Evolutionary conservation across 2,113 vertebrate species (phyloP).

Genomic region (Isichthys henryi): DNA sequence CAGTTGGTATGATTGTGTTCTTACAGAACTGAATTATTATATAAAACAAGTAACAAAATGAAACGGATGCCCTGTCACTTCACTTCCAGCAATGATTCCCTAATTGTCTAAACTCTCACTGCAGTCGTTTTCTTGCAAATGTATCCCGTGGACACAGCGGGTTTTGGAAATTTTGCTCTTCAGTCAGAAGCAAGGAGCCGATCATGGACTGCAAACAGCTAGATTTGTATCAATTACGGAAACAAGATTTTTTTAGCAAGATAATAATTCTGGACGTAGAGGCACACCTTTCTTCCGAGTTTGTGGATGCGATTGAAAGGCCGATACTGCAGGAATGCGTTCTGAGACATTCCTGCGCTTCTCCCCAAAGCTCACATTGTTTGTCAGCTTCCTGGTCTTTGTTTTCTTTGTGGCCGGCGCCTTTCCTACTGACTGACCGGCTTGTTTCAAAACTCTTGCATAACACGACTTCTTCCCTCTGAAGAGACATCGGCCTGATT

Average conservation of each 20-base stretch:
- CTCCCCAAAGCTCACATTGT: background rate
- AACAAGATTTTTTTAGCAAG: background rate
- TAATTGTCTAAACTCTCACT: background rate
- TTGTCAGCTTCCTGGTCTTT: background rate
- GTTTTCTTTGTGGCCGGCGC: background rate
- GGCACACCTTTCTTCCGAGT: background rate
- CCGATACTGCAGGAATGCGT: background rate
- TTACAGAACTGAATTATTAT: background rate
- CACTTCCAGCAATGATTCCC: background rate
- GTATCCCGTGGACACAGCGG: background rate
- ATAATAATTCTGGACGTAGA: background rate
- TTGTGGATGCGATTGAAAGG: background rate
- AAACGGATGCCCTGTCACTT: background rate
- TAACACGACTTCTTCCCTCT: background rate
- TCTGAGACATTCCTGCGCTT: constrained; percentile 3
- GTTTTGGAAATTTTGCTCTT: background rate
- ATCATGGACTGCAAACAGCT: background rate
- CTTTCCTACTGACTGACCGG: background rate
- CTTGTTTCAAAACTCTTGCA: background rate
- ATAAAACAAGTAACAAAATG: background rate
- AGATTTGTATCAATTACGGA: background rate
- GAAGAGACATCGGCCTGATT: background rate
- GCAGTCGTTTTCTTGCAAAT: background rate
- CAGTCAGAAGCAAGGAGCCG: background rate
- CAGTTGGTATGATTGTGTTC: background rate